Base-by-base conservation (phyloP, 2,888 invertebrate genomes). In the Notodonta dromedarius region DNA sequence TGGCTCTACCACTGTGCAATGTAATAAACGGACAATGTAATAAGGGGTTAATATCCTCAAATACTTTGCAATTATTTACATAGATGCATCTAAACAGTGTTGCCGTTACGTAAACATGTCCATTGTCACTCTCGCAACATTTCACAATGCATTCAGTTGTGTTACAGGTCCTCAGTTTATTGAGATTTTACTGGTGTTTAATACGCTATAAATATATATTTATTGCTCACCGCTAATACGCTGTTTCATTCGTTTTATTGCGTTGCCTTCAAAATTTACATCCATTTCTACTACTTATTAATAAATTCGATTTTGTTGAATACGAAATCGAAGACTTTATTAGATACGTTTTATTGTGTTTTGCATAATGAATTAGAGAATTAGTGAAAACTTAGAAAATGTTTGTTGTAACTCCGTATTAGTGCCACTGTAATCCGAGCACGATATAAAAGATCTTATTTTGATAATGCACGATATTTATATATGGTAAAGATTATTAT, bases 151-250 rank as follows among this genome's bases (percentile, higher is more conserved):
- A 35, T 78, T 80, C 66, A 80, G 79, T 80, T 73, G 75, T 79
- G 78, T 77, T 80, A 78, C 73, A 79, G 74, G 72, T 74, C 78
- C 78, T 74, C 71, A 78, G 80, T 89, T 86, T 87, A 90, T 89
- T 87, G 87, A 84, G 85, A 82, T 88, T 90, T 91, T 89, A 91
- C 87, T 82, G 83, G 84, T 84, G 80, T 89, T 88, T 89, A 89
- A 91, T 90, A 88, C 80, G 86, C 87, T 80, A 89, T 91, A 91
- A 91, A 91, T 90, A 82, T 86, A 80, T 87, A 89, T 91, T 91
- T 91, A 91, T 89, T 79, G 79, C 85, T 73, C 71, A 74, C 76
- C 83, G 82, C 88, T 90, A 90, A 90, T 89, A 87, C 82, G 85
- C 85, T 82, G 89, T 90, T 90, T 86, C 86, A 83, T 88, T 84